These are phyloP conservation scores for Nipponia nippon DNA, from an alignment of 2,113 vertebrate species.

Conservation along the genomic window DNA sequence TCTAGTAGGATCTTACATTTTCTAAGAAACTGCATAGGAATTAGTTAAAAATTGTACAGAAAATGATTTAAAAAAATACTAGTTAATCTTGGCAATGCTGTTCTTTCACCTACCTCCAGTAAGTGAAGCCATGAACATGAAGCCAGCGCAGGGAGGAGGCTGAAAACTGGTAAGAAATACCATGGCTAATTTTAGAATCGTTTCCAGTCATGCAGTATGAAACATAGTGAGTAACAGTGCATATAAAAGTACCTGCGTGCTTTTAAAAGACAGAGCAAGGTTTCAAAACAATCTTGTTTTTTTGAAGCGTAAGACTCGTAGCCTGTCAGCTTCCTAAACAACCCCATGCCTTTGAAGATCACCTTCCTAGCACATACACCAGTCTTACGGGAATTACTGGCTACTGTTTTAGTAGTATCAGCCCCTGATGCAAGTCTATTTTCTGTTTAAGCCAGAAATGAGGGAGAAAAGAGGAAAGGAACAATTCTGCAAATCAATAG, in stretches of 20 bases:
- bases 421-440: neutral
- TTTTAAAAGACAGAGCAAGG: neutral
- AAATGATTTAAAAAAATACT: neutral
- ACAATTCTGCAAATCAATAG: neutral
- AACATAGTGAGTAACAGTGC: neutral
- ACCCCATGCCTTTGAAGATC: neutral
- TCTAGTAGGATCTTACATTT: neutral
- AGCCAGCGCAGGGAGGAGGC: neutral
- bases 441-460: neutral
- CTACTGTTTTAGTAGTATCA: neutral
- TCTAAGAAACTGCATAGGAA: neutral
- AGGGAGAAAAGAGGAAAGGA: neutral
- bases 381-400: accelerated
- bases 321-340: neutral
- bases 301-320: neutral
- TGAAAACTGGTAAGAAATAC: neutral
- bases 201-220: neutral
- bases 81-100: neutral
- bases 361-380: neutral
- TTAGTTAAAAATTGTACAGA: neutral
- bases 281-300: neutral
- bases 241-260: neutral
- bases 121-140: neutral
- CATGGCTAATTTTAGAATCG: neutral
- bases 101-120: neutral